Evolutionary conservation across 2,113 vertebrate genomes (phyloP), one percentile per base, ranked within the genome.

Genomic region (Notothenia coriiceps): DNA sequence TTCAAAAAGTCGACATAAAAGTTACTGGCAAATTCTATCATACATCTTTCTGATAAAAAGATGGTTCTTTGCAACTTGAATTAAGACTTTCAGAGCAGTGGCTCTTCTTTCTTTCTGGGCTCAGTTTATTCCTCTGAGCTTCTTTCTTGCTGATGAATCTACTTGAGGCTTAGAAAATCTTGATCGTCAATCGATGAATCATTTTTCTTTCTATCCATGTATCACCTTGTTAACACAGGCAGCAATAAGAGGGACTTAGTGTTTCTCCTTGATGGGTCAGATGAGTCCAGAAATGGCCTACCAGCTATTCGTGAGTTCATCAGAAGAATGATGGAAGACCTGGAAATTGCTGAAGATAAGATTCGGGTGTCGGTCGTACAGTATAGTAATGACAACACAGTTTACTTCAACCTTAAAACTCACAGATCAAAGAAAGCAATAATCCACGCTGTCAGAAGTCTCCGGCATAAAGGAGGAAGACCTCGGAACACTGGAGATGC

Each of bases 241-340:
- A 83, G 68, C 65, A 81, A 80, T 64, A 93, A 92, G 83, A 92
- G 94, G 72, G 95, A 96, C 57, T 80, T 95, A 88, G 94, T 95
- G 69, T 95, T 95, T 92, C 95, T 99, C 67, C 91, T 98, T 0
- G 97, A 98, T 40, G 96, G 97, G 68, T 98, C 97, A 0, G 96
- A 98, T 22, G 92, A 91, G 0, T 96, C 96, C 78, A 93, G 95
- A 91, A 95, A 91, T 22, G 95, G 95, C 72, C 94, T 98, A 59
- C 93, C 94, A 64, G 92, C 89, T 78, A 88, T 95, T 63, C 91
- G 91, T 65, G 92, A 92, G 57, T 94, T 95, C 85, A 90, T 96
- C 78, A 74, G 92, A 88, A 93, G 86, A 94, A 91, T 93, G 88
- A 85, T 75, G 56, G 86, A 92, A 62, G 86, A 89, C 29, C 82